Conservation (phyloP, 64 coral and sea anemone species). For the Actinia equina region DNA sequence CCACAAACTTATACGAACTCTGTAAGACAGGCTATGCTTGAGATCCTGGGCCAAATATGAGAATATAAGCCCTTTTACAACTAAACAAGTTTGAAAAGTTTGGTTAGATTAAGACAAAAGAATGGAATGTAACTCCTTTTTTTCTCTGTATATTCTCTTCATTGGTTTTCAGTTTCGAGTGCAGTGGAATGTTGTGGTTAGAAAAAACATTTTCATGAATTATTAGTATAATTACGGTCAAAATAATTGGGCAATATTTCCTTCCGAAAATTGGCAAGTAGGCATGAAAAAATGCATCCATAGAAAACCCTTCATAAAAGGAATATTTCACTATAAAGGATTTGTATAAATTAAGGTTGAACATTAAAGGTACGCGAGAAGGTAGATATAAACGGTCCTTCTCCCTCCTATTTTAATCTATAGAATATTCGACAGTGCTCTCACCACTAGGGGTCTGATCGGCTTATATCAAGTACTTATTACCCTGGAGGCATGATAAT, state of each 20-base stretch:
- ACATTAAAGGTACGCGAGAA: not conserved
- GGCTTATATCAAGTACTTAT: not conserved
- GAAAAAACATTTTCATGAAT: not conserved
- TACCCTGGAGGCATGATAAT: conserved; percentile 3
- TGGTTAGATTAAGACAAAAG: not conserved
- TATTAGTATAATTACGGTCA: not conserved
- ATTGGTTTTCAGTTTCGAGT: not conserved
- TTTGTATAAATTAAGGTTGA: not conserved
- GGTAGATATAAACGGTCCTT: not conserved
- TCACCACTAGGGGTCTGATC: conserved; percentile 14
- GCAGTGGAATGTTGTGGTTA: not conserved
- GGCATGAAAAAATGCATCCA: not conserved
- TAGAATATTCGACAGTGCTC: not conserved
- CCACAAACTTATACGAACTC: not conserved
- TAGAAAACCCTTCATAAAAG: not conserved
- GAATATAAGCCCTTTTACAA: not conserved
- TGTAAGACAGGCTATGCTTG: not conserved
- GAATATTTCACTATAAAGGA: not conserved
- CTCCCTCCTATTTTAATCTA: not conserved
- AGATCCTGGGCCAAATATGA: not conserved
- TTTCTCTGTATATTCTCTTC: not conserved
- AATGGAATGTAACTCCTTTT: not conserved
- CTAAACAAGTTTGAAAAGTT: not conserved
- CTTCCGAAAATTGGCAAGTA: not conserved
- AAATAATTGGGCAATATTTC: not conserved